Conservation (phyloP, 2,113 vertebrate species). For the cat (Felis catus) region DNA sequence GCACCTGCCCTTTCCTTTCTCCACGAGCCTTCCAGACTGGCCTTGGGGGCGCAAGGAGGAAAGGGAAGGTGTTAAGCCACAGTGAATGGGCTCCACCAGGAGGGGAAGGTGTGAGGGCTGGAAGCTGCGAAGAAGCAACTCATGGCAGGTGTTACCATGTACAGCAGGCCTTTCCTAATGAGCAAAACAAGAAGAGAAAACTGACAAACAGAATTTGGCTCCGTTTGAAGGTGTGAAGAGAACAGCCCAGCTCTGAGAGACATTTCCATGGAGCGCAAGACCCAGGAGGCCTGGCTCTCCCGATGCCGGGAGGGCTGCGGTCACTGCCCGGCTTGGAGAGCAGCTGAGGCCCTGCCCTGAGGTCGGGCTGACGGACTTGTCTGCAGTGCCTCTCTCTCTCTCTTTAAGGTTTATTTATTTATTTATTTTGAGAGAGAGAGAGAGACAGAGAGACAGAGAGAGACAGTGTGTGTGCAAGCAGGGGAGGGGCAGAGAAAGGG, state of each 20-base stretch:
- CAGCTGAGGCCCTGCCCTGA: constrained; percentile 45
- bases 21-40: not conserved
- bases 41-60: not conserved
- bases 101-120: not conserved
- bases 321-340: constrained; percentile 50
- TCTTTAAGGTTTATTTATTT: too few relatives aligned
- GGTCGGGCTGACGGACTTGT: constrained; percentile 72
- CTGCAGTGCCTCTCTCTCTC: constrained; percentile 70
- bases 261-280: not conserved
- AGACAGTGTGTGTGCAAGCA: too few relatives aligned
- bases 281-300: not conserved
- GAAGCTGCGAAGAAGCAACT: not conserved
- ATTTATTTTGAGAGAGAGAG: too few relatives aligned
- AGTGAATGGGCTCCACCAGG: not conserved
- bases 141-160: not conserved
- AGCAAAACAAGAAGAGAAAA: not conserved
- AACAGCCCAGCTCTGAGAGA: not conserved
- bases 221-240: not conserved
- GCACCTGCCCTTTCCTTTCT: not conserved
- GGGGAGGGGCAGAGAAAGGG: too few relatives aligned
- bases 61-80: not conserved
- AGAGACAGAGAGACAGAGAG: too few relatives aligned
- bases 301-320: constrained; percentile 42
- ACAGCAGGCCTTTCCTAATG: not conserved
- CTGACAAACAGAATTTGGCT: not conserved